Conservation (phyloP, 2,888 invertebrate species). For the Hanleya hanleyi region DNA sequence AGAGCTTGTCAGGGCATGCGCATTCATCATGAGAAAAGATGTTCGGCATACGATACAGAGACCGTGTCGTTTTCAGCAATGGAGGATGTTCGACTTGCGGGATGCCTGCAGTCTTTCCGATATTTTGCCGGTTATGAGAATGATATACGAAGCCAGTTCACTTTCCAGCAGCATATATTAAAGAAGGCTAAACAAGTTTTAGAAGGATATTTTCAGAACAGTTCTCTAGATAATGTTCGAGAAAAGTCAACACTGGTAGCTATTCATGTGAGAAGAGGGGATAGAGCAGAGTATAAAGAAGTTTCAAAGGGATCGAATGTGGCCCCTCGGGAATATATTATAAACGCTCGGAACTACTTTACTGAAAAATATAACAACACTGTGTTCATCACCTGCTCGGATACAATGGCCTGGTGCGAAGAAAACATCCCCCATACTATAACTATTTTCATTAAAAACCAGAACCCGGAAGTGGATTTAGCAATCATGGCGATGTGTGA, state of each 20-base stretch:
- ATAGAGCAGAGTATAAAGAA: slow-evolving; percentile 21
- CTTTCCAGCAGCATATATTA: slow-evolving; percentile 29
- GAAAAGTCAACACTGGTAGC: slow-evolving; percentile 27
- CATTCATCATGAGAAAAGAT: neutral
- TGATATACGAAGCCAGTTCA: slow-evolving; percentile 37
- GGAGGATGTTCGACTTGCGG: slow-evolving; percentile 20
- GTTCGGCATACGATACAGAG: slow-evolving; percentile 38
- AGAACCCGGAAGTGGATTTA: slow-evolving; percentile 39
- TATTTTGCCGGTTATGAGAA: slow-evolving; percentile 36
- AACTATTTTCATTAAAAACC: slow-evolving; percentile 31
- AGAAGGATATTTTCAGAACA: no score
- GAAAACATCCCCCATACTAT: slow-evolving; percentile 31
- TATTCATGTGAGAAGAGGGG: slow-evolving; percentile 42
- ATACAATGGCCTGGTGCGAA: slow-evolving; percentile 40
- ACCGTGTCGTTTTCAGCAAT: slow-evolving; percentile 18
- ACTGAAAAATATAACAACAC: slow-evolving; percentile 31
- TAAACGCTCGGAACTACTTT: slow-evolving; percentile 39
- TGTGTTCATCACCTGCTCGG: slow-evolving; percentile 42
- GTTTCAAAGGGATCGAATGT: slow-evolving; percentile 32
- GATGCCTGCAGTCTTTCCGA: slow-evolving; percentile 45
- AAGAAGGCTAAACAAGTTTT: slow-evolving; percentile 23
- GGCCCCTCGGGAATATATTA: slow-evolving; percentile 38
- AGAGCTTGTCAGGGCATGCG: neutral
- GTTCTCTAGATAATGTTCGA: no score
- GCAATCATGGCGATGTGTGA: slow-evolving; percentile 47